These are phyloP conservation scores for Helogale parvula DNA, from an alignment of 2,113 vertebrate genomes.

Conservation along the genomic window DNA sequence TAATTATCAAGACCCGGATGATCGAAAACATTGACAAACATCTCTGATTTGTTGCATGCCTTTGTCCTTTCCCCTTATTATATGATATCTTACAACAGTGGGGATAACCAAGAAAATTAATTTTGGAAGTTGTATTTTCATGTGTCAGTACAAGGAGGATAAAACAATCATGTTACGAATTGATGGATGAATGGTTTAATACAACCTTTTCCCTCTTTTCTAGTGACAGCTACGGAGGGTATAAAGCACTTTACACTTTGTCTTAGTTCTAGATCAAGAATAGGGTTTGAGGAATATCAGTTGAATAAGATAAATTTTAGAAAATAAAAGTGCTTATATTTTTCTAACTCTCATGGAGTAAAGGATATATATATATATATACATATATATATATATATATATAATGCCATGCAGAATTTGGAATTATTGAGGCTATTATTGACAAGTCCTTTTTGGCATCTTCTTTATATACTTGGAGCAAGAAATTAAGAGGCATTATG, in stretches of 20 bases:
- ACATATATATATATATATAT: neutral
- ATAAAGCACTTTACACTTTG: neutral
- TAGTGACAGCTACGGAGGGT: neutral
- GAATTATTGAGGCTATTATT: neutral
- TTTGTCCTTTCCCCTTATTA: neutral
- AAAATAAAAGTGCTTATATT: neutral
- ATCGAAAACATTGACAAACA: neutral
- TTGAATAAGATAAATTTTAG: constrained; percentile 38
- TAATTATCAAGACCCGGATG: neutral
- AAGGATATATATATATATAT: neutral
- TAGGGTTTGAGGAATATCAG: neutral
- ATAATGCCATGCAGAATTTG: neutral
- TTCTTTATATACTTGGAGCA: constrained; percentile 38
- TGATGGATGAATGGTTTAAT: constrained; percentile 7
- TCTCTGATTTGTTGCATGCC: neutral
- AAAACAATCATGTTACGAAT: neutral
- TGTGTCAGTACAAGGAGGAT: neutral
- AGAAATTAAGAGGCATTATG: neutral
- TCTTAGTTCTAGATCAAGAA: constrained; percentile 23
- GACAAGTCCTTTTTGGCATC: neutral
- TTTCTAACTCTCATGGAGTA: neutral
- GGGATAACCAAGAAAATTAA: neutral
- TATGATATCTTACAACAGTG: neutral
- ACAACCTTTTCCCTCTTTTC: neutral
- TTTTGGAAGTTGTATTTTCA: constrained; percentile 14